Evolutionary conservation across 2,113 vertebrate genomes (phyloP), one percentile per base, ranked within the genome.

Genomic region (Alosa alosa): DNA sequence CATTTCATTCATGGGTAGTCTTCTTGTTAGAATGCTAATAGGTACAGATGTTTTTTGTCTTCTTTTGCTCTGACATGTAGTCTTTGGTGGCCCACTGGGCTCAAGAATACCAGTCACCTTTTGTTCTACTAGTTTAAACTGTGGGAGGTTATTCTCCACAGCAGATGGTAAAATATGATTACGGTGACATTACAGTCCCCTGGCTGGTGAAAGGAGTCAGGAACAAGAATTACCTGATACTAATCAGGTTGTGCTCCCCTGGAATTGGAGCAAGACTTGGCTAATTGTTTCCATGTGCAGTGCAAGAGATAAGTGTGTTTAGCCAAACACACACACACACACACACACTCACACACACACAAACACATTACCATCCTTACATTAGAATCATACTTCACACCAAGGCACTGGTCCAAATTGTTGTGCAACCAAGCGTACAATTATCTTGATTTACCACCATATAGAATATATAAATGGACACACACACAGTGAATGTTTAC

Each of bases 211-310:
- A 82, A 78, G 22, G 60, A 84, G 46, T 44, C 36, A 68, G 88
- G 87, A 78, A 81, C 57, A 88, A 87, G 87, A 89, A 91, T 90
- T 87, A 88, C 86, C 86, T 90, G 90, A 89, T 93, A 87, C 84
- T 72, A 89, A 85, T 86, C 88, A 64, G 47, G 55, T 84, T 82
- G 18, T 25, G 83, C 88, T 89, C 90, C 83, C 46, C 83, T 25
- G 41, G 85, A 84, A 17, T 15, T 39, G 36, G 15, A 39, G 83
- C 57, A 64, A 55, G 68, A 86, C 88, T 84, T 31, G 81, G 85
- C 88, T 89, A 91, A 92, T 88, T 89, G 90, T 91, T 93, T 93
- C 88, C 93, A 91, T 88, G 87, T 72, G 13, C 50, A 87, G 81
- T 87, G 84, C 72, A 55, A 84, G 81, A 64, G 89, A 86, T 88